phyloP scores from a whole-genome alignment of 1,140 invertebrate genomes.

The Coenobita brevimanus region DNA sequence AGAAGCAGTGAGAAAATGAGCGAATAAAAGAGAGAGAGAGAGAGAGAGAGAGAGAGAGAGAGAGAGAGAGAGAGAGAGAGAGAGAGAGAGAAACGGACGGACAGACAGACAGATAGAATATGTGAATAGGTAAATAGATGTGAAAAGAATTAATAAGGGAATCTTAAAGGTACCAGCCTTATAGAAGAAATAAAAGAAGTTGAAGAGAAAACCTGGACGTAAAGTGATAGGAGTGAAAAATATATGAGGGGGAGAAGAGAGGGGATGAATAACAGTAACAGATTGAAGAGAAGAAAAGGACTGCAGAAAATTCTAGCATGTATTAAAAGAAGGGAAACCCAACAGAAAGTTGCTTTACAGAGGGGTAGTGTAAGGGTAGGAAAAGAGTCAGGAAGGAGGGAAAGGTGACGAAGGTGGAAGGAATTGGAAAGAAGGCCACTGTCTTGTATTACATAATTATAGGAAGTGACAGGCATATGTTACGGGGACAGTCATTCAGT shows the following conservation, averaged over 20 bases:
- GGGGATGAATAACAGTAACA: neutral
- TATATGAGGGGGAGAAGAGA: neutral
- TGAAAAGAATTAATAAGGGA: neutral
- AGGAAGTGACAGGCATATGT: no score
- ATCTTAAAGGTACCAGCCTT: neutral
- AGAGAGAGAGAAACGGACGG: neutral
- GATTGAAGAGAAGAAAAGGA: slow-evolving; percentile 10
- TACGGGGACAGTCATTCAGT: no score
- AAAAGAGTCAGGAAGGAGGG: no score
- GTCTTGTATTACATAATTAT: no score
- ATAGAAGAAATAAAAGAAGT: neutral
- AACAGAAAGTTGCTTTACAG: no score
- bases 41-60: neutral
- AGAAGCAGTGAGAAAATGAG: neutral
- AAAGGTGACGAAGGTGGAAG: neutral
- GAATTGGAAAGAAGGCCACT: neutral
- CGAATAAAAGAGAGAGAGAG: neutral
- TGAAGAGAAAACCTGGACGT: neutral
- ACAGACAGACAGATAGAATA: neutral
- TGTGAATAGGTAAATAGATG: neutral
- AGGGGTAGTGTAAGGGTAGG: no score
- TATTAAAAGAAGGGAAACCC: no score
- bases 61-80: neutral
- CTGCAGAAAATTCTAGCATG: neutral
- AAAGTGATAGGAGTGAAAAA: neutral